Base-by-base conservation (phyloP, 1,140 invertebrate species). In the Micrasema minimum region DNA sequence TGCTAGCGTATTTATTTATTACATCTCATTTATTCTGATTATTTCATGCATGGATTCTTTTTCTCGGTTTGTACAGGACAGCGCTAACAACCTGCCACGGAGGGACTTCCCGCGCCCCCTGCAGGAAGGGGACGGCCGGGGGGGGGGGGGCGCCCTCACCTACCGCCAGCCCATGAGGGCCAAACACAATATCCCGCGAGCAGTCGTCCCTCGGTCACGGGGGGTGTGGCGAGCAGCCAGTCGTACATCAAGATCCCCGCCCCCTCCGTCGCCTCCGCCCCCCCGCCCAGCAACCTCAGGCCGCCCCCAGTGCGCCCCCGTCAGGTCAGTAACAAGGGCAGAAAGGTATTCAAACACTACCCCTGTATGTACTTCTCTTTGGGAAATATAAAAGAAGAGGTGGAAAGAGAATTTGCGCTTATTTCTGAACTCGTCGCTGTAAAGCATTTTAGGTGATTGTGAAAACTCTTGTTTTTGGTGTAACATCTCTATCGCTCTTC, bases 191-290 rank as follows among this genome's bases (percentile, higher is more conserved):
- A 65, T 75, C 16, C 35, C 1, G 61, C 61, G 18, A 35, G 3
- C n/a, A 66, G 48, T 16, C 61, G 64, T 31, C 43, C 51, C 16
- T 66, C 62, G 22, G 18, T 50, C 20, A 18, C 37, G 18, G 45
- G n/a, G 35, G 48, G 46, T 9, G 26, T 66, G 11, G 31, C 59
- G 12, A 65, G 43, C 53, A 71, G 37, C 18, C 68, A 74, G 41
- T 70, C 72, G 14, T 64, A 74, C 35, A 64, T 68, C 22, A 74
- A 74, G 61, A 31, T 64, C 1, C 72, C 68, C 41, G 61, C 65
- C 1, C 38, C 57, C n/a, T 31, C 26, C 26, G 7, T n/a, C n/a
- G 31, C 72, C 4, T 26, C 64, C 18, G 38, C 62, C 16, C 48
- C 72, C 26, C 68, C 68, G 38, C 43, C 51, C 10, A 16, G 43